Base-by-base conservation (phyloP, 2,888 invertebrate genomes). In the Stenurella melanura region DNA sequence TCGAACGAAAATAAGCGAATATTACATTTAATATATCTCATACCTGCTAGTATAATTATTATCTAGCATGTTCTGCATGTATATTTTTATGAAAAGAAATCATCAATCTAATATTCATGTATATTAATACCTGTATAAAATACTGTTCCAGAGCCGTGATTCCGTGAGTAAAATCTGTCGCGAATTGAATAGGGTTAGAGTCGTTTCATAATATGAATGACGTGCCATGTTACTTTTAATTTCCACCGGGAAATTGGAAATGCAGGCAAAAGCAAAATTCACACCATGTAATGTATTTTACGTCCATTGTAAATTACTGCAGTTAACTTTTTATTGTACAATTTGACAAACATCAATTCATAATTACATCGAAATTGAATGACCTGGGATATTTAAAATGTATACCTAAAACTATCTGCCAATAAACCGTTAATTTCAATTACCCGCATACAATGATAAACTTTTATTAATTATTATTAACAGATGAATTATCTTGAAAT, bases 201-300 rank as follows among this genome's bases (percentile, higher is more conserved):
- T 67, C 60, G 15, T 74, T 64, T 74, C 68, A 54, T 42, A 76
- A 79, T 75, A 78, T 78, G 80, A 78, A 78, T 81, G 78, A 80
- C 80, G 74, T 77, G 72, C 71, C 80, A 73, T 78, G 80, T 77
- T 78, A 77, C 78, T 80, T 81, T 79, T 81, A 80, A 81, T 81
- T 81, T 81, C 81, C 81, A 81, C 77, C 54, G 80, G 81, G 81
- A 81, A 81, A 81, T 81, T 81, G 78, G 75, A 80, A 81, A 78
- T 80, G 75, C 78, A 67, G 74, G 66, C 70, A 69, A 73, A 79
- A 76, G 79, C 77, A 64, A 38, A 64, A 64, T 64, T 76, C 74
- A 73, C 74, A 74, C 72, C 64, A 38, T 58, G 67, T 76, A 78
- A 77, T 77, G 60, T 66, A 61, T 77, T 73, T 75, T 78, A 69